phyloP scores from a whole-genome alignment of 2,113 vertebrate genomes.

The Cranoglanis bouderius region DNA sequence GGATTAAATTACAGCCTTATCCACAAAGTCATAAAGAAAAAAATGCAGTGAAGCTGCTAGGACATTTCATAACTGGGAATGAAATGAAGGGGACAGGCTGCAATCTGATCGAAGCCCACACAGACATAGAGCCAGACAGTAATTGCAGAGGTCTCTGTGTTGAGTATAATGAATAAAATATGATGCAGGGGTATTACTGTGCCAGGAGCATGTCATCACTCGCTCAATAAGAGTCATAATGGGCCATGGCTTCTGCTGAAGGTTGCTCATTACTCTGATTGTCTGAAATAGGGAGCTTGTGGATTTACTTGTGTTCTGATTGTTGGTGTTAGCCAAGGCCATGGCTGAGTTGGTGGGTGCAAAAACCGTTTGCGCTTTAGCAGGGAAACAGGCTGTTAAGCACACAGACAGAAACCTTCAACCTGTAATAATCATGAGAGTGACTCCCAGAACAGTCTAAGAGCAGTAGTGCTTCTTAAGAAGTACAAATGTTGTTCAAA shows the following conservation, averaged over 20 bases:
- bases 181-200: conserved; percentile 65
- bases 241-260: conserved; percentile 59
- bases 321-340: conserved; percentile 14
- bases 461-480: not conserved
- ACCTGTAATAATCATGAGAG: no score
- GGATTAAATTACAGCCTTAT: conserved; percentile 1
- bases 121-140: conserved; percentile 57
- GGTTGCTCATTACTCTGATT: conserved; percentile 59
- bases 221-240: conserved; percentile 62
- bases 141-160: conserved; percentile 66
- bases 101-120: conserved; percentile 56
- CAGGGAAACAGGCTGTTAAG: conserved; percentile 18
- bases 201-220: conserved; percentile 59
- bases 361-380: conserved; percentile 19
- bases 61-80: conserved; percentile 28
- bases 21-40: not conserved
- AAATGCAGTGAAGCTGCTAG: not conserved
- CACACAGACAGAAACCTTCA: no score
- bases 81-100: conserved; percentile 4
- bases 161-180: conserved; percentile 74
- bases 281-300: conserved; percentile 52
- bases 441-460: no score
- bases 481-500: not conserved
- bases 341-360: conserved; percentile 11
- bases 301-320: conserved; percentile 52